Conservation (phyloP, 2,797 vertebrate genomes). For the Babyrousa celebensis region DNA sequence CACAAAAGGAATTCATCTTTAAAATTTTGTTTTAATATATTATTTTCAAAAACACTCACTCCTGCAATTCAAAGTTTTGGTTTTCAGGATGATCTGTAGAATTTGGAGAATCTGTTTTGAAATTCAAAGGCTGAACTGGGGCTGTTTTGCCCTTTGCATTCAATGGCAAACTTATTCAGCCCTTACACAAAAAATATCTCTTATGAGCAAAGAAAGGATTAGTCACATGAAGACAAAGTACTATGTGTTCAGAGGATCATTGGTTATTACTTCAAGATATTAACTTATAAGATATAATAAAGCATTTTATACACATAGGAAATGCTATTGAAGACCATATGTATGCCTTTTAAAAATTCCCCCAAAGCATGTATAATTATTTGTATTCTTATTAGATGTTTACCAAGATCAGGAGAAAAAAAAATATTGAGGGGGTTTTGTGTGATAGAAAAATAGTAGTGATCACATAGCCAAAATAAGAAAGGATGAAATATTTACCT, state of each 20-base stretch:
- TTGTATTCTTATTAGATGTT: neutral
- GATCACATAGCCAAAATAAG: neutral
- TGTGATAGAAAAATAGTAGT: neutral
- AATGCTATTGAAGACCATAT: neutral
- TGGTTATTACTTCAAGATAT: neutral
- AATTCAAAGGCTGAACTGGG: neutral
- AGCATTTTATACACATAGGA: neutral
- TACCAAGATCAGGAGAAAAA: neutral
- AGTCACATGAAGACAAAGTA: neutral
- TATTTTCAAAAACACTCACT: neutral
- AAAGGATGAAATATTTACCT: neutral
- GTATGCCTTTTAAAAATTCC: neutral
- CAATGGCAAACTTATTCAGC: neutral
- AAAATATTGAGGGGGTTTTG: neutral
- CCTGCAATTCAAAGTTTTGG: neutral
- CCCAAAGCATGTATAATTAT: neutral
- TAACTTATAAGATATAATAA: neutral
- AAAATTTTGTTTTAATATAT: neutral
- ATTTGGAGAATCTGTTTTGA: slow-evolving; percentile 13
- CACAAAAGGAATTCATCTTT: neutral
- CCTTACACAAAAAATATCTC: neutral
- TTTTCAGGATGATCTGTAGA: neutral
- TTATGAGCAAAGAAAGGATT: neutral
- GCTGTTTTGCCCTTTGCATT: neutral
- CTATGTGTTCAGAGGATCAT: neutral